Evolutionary conservation across 2,797 vertebrate genomes (phyloP), one percentile per base, ranked within the genome.

Genomic region (Melanotaenia maccullochi): DNA sequence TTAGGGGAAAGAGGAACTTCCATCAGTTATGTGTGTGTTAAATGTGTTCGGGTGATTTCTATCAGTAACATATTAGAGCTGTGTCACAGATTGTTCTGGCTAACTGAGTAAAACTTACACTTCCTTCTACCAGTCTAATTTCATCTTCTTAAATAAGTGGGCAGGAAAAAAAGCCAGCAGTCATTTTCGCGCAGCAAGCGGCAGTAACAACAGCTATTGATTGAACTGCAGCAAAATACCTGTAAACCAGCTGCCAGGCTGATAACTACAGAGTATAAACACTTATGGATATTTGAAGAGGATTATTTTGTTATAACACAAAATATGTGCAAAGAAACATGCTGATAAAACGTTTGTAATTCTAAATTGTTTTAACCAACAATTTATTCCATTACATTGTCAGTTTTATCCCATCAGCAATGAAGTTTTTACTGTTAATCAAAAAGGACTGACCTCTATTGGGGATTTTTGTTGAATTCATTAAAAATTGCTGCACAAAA

Each of bases 11-110:
- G 22, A 65, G 66, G 9, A 47, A 72, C 81, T 76, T 66, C 59
- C 71, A 69, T 86, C 69, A 87, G 85, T 83, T 73, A 62, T 65
- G 55, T 57, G 60, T 77, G 70, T 68, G 55, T 51, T 9, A 0
- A 0, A 62, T 68, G 68, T 60, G 65, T 59, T 70, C 68, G 38
- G 28, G 6, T 60, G 58, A 81, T 71, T 67, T 67, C 51, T 22
- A 54, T 59, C 58, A 58, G 60, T 22, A 32, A 62, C 44, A 71
- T 56, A 35, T 16, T 24, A 69, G 60, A 0, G 30, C 20, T 52
- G 28, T 36, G 32, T 44, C 52, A 32, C 11, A 5, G 12, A 36
- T 38, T 72, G 22, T 12, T 61, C 25, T 49, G 40, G 28, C 20
- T 33, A 5, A 38, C 25, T 20, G 14, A 75, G 32, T 52, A 40